Percentiles rank a stretch among this genome's conserved stretches.
phyloP scores from a whole-genome alignment of 2,888 invertebrate genomes.

The Caradrina clavipalpis region DNA sequence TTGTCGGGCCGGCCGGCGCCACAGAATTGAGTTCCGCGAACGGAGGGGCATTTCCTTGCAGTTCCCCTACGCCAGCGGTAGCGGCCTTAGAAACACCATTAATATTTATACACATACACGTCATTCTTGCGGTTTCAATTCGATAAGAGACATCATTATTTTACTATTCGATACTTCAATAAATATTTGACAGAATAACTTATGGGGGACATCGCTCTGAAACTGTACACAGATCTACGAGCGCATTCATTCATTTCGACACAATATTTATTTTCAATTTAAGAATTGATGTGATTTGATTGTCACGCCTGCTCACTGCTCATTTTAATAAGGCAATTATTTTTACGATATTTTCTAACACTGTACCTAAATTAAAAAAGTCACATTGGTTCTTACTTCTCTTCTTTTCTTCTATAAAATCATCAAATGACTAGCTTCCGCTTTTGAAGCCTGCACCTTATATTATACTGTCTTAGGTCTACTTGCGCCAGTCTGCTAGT shows the following conservation, averaged over 20 bases:
- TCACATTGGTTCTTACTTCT: too few species aligned
- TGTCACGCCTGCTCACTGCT: not conserved
- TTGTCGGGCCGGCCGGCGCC: conserved; percentile 82
- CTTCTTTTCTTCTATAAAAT: too few species aligned
- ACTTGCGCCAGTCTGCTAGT: too few species aligned
- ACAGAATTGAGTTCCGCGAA: conserved; percentile 86
- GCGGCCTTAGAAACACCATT: conserved; percentile 80
- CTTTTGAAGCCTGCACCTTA: not conserved
- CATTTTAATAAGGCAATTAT: not conserved
- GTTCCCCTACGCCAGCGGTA: conserved; percentile 75
- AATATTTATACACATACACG: conserved; percentile 80
- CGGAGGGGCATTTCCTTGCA: conserved; percentile 81
- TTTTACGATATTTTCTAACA: too few species aligned
- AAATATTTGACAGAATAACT: conserved; percentile 16
- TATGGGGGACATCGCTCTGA: not conserved
- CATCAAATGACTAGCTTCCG: not conserved
- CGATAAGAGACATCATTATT: conserved; percentile 43
- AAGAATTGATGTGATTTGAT: not conserved
- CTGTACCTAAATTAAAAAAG: too few species aligned
- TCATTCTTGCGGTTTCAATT: conserved; percentile 66
- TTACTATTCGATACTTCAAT: conserved; percentile 17
- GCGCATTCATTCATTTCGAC: too few species aligned
- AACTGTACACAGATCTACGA: not conserved
- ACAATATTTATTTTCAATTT: not conserved
- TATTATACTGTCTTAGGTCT: too few species aligned